phyloP scores from a whole-genome alignment of 2,113 vertebrate genomes.

The crab-eating macaque (Macaca fascicularis) region T2T-MFA8v1.1 NC_088385.1:10491501-10492000 shows the following conservation, averaged over 20 bases:
- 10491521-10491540: not conserved
- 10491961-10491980: not conserved
- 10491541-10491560: not conserved
- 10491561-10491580: not conserved
- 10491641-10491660: not conserved
- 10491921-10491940: not conserved
- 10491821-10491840: not conserved
- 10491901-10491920: not conserved
- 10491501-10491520: not conserved
- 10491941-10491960: not conserved
- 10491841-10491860: not conserved
- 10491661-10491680: not conserved
- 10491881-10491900: not conserved
- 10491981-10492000: no score
- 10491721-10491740: not conserved
- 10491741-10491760: fast-evolving
- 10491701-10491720: not conserved
- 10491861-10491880: not conserved
- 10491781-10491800: fast-evolving
- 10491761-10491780: fast-evolving
- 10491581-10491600: not conserved
- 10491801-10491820: fast-evolving
- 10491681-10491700: not conserved
- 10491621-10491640: not conserved
- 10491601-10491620: not conserved